Evolutionary conservation across 2,888 invertebrate species (phyloP).

Genomic region (Papilio demoleus): DNA sequence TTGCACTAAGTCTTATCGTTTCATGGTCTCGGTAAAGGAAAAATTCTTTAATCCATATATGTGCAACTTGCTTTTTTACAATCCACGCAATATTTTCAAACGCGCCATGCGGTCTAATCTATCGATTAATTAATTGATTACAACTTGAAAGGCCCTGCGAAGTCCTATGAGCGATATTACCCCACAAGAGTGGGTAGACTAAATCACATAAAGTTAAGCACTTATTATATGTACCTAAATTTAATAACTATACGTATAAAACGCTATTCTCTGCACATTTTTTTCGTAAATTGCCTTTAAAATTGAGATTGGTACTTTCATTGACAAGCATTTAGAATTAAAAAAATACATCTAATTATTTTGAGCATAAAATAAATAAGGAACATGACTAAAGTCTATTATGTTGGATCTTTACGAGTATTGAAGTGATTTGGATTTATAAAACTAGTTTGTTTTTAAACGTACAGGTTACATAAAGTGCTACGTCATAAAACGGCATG

Average conservation of each 20-base stretch:
- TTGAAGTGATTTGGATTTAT: background rate
- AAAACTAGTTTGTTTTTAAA: conserved; percentile 1
- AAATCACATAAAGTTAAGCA: background rate
- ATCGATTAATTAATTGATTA: conserved; percentile 3
- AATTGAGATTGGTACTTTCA: too few species aligned
- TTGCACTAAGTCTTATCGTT: conserved; percentile 42
- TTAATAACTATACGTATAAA: background rate
- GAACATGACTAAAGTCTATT: background rate
- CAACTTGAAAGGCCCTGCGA: conserved; percentile 7
- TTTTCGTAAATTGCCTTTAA: too few species aligned
- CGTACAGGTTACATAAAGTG: background rate
- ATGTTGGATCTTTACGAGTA: background rate
- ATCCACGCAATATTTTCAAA: conserved; percentile 36
- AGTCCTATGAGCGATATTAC: background rate
- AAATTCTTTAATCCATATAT: conserved; percentile 43
- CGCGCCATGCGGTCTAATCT: conserved; percentile 19
- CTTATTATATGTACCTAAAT: too few species aligned
- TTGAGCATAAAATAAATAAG: background rate
- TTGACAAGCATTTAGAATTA: too few species aligned
- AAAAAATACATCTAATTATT: too few species aligned
- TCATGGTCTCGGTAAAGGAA: conserved; percentile 47
- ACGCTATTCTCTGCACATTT: too few species aligned
- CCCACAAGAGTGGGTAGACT: too few species aligned
- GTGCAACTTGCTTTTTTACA: conserved; percentile 38
- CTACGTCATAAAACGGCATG: background rate